Base-by-base conservation (phyloP, 2,888 invertebrate genomes). In the Scrobipalpa atriplicella region DNA sequence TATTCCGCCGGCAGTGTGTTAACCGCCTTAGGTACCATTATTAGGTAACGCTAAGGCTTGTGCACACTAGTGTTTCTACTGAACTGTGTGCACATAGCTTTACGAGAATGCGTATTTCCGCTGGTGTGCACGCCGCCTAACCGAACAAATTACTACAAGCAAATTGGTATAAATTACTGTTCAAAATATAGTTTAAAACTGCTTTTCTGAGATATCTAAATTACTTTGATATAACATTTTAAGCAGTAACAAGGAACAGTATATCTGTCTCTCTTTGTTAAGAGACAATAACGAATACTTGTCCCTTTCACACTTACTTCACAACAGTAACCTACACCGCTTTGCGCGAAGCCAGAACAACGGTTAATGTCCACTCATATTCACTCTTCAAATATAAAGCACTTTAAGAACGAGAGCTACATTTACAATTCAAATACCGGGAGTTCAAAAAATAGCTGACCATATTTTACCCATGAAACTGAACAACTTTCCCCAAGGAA, bases 361-460 rank as follows among this genome's bases (percentile, higher is more conserved):
- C 8, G 68, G 70, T 70, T 66, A 72, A 65, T 73, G 73, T 71
- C 69, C 82, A 83, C 84, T 83, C 84, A 81, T 77, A 43, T n/a
- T 63, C 18, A 74, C 73, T 73, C 67, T 75, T 79, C 77, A 81
- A 85, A 86, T 85, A 87, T 86, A 85, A 86, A 84, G 84, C 86
- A 84, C 84, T 86, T 85, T 19, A 79, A 79, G 78, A 76, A 79
- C 76, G 83, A 85, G 86, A 86, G 84, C 81, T 81, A 83, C 64
- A 61, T 56, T 76, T 80, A 80, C 82, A 83, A 75, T 79, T 81
- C 78, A 80, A 84, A 84, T 85, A 85, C 84, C n/a, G n/a, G n/a
- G n/a, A n/a, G n/a, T n/a, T n/a, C n/a, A n/a, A n/a, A n/a, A n/a
- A n/a, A n/a, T n/a, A n/a, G n/a, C n/a, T n/a, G n/a, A n/a, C n/a